These are phyloP conservation scores for Dicyrtoma fusca DNA, from an alignment of 2,888 invertebrate genomes.

Conservation along the genomic window DNA sequence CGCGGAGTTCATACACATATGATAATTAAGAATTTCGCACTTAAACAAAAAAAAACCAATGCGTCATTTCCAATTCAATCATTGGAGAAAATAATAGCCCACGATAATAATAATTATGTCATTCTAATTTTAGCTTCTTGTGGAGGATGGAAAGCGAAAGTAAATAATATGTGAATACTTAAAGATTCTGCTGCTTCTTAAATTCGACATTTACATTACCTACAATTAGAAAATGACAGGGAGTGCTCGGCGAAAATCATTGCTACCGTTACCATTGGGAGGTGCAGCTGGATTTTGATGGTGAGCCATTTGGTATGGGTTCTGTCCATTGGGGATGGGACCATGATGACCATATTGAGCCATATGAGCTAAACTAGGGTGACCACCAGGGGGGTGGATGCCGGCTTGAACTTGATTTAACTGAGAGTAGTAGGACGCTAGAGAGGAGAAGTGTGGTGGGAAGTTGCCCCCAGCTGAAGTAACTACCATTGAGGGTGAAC, in stretches of 20 bases:
- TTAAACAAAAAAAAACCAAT: too few relatives aligned
- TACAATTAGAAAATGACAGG: constrained; percentile 76
- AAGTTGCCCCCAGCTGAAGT: constrained; percentile 52
- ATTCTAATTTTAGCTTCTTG: too few relatives aligned
- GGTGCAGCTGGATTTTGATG: constrained; percentile 47
- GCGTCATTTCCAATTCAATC: too few relatives aligned
- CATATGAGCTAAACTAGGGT: constrained; percentile 54
- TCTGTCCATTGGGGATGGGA: constrained; percentile 51
- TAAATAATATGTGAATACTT: too few relatives aligned
- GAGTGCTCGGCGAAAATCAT: constrained; percentile 74
- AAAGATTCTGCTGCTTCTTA: too few relatives aligned
- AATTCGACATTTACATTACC: too few relatives aligned
- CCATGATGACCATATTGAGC: constrained; percentile 53
- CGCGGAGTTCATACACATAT: too few relatives aligned
- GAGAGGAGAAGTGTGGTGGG: constrained; percentile 52
- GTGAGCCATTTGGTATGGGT: constrained; percentile 54
- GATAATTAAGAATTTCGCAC: too few relatives aligned
- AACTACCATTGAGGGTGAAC: constrained; percentile 49
- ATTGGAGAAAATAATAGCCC: too few relatives aligned
- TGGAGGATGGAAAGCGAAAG: too few relatives aligned
- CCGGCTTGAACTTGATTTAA: constrained; percentile 57
- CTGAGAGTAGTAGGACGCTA: constrained; percentile 59
- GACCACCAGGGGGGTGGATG: constrained; percentile 44
- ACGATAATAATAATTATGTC: too few relatives aligned
- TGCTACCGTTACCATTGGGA: constrained; percentile 54